These are phyloP conservation scores for Peromyscus californicus DNA, from an alignment of 2,113 vertebrate genomes.

Conservation along the genomic window DNA sequence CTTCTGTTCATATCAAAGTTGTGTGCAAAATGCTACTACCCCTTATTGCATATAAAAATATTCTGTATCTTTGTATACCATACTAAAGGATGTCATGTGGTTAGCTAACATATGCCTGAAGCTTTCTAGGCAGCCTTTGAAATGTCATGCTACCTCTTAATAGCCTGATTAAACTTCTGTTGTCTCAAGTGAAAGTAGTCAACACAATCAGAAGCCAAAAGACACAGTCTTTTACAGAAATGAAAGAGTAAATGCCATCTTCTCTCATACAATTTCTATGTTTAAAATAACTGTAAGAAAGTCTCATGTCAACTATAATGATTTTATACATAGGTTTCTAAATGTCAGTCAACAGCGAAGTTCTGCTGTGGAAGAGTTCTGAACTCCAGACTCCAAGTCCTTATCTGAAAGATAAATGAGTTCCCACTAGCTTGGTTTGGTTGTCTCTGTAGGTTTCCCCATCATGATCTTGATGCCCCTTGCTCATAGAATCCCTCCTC, in stretches of 20 bases:
- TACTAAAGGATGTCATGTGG: neutral
- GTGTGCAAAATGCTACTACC: neutral
- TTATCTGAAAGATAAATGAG: neutral
- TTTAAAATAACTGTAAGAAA: neutral
- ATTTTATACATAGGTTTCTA: neutral
- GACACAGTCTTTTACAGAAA: neutral
- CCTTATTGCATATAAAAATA: neutral
- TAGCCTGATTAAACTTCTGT: neutral
- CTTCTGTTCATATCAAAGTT: neutral
- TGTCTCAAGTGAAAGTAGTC: neutral
- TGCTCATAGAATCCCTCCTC: too few relatives aligned
- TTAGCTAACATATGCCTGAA: neutral
- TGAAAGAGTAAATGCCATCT: neutral
- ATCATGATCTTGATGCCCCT: too few relatives aligned
- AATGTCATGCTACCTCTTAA: neutral
- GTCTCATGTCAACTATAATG: neutral
- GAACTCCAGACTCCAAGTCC: neutral
- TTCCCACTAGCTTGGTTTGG: too few relatives aligned
- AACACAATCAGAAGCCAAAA: conserved; percentile 9
- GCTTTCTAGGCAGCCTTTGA: neutral
- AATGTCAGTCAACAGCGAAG: too few relatives aligned
- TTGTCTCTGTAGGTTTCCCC: too few relatives aligned
- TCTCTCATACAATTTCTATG: neutral
- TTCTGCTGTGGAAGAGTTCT: neutral
- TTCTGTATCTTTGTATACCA: neutral